Base-by-base conservation (phyloP, 1,140 invertebrate species). In the Solenopsis invicta region DNA sequence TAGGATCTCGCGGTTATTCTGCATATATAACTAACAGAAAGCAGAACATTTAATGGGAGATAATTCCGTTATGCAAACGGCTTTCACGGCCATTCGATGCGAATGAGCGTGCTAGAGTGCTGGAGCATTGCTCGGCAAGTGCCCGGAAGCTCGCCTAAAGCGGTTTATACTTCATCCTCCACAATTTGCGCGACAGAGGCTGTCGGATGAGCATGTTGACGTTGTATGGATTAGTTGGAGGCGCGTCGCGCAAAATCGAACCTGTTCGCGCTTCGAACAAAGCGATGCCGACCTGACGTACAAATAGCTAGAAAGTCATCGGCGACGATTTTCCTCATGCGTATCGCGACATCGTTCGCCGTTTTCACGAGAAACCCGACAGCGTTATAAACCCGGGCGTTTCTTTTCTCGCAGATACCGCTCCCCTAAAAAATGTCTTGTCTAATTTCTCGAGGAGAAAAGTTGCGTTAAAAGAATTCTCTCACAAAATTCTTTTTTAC, bases 121-220 rank as follows among this genome's bases (percentile, higher is more conserved):
- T 54, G 24, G 80, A 74, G 67, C 34, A 41, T 61, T 82, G 80
- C 54, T 82, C 67, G 71, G 80, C 80, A 75, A 84, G 69, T 61
- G 34, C 45, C 62, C 29, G 77, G 50, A 50, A 52, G 61, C 76
- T 80, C 52, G 80, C 67, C 52, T 82, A 82, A 82, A 84, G 80
- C 80, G 80, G 41, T 84, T 84, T 84, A 75, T 74, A 84, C 71
- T 75, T 84, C 80, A 84, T 75, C 80, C 69, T 62, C 34, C 54
- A 21, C 21, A 74, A 84, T 84, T 84, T 84, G 54, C 16, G 45
- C 80, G 41, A 62, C 24, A 84, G 67, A 61, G 67, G 69, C 54
- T 72, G 54, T 72, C 21, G 67, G 52, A 74, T 61, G 54, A 74
- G 80, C 41, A 74, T 74, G 80, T 74, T 82, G 77, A 81, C 77